A percentile compares a stretch with the other conserved stretches of the same genome.
phyloP scores from a whole-genome alignment of 2,888 invertebrate genomes.

The Euzophera pinguis region DNA sequence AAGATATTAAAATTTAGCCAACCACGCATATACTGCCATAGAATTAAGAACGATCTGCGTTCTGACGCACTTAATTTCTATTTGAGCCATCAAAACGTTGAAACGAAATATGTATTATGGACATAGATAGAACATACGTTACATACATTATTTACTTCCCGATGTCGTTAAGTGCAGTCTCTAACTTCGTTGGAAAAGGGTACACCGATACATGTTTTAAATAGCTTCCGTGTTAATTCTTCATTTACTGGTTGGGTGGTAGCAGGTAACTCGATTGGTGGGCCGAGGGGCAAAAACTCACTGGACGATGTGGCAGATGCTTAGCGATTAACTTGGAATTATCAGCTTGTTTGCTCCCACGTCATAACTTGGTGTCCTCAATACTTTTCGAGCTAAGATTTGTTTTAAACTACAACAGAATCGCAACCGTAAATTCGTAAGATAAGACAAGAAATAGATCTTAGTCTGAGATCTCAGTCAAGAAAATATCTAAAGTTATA shows the following conservation, averaged over 20 bases:
- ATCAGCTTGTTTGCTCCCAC: neutral
- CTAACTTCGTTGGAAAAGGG: conserved; percentile 68
- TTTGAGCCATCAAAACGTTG: too few relatives aligned
- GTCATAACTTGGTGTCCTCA: neutral
- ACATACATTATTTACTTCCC: neutral
- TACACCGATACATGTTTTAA: conserved; percentile 73
- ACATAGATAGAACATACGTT: neutral
- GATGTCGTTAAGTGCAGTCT: neutral
- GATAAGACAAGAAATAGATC: too few relatives aligned
- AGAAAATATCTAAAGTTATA: too few relatives aligned
- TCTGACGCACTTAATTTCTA: too few relatives aligned
- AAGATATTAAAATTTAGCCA: too few relatives aligned
- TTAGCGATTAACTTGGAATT: neutral
- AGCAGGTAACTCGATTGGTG: conserved; percentile 62
- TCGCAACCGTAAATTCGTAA: too few relatives aligned
- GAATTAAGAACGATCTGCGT: too few relatives aligned
- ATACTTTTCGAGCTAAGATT: too few relatives aligned
- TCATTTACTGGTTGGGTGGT: conserved; percentile 75
- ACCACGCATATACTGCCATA: too few relatives aligned
- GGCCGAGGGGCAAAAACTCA: conserved; percentile 52
- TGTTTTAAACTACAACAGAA: too few relatives aligned
- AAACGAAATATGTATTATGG: too few relatives aligned
- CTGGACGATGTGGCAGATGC: conserved; percentile 39
- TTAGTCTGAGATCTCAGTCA: too few relatives aligned
- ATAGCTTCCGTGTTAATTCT: conserved; percentile 73